Evolutionary conservation across 2,888 invertebrate species (phyloP).

Genomic region (Hermaeophaga mercurialis): DNA sequence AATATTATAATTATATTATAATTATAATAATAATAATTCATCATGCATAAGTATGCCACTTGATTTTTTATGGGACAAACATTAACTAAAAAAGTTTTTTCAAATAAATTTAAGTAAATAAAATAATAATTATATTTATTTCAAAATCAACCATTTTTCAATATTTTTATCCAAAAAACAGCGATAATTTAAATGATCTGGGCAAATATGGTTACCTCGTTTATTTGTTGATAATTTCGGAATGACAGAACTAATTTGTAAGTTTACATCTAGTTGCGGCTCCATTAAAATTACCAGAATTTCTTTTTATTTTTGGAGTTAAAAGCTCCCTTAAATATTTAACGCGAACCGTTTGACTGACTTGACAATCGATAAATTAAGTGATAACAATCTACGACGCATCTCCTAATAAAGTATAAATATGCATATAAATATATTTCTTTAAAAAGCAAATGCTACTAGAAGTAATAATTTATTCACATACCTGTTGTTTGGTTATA

Average conservation of each 20-base stretch:
- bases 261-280: not conserved
- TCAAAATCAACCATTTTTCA: too few relatives aligned
- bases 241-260: not conserved
- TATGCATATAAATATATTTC: conserved; percentile 46
- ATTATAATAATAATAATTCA: too few relatives aligned
- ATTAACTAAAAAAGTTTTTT: too few relatives aligned
- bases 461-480: conserved; percentile 52
- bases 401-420: conserved; percentile 49
- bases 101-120: too few relatives aligned
- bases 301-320: conserved; percentile 14
- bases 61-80: too few relatives aligned
- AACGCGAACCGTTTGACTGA: conserved; percentile 36
- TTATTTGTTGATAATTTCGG: too few relatives aligned
- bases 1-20: too few relatives aligned
- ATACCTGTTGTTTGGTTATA: conserved; percentile 56
- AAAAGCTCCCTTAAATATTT: conserved; percentile 30
- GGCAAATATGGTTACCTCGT: too few relatives aligned
- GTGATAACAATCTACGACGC: conserved; percentile 48
- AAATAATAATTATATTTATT: too few relatives aligned
- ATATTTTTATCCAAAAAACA: too few relatives aligned
- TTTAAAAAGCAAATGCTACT: conserved; percentile 49
- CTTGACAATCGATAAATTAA: conserved; percentile 40
- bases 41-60: too few relatives aligned
- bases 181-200: too few relatives aligned
- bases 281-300: conserved; percentile 25